These are phyloP conservation scores for Paragorgia papillata DNA, from an alignment of 92 coral and sea anemone genomes.

Conservation along the genomic window DNA sequence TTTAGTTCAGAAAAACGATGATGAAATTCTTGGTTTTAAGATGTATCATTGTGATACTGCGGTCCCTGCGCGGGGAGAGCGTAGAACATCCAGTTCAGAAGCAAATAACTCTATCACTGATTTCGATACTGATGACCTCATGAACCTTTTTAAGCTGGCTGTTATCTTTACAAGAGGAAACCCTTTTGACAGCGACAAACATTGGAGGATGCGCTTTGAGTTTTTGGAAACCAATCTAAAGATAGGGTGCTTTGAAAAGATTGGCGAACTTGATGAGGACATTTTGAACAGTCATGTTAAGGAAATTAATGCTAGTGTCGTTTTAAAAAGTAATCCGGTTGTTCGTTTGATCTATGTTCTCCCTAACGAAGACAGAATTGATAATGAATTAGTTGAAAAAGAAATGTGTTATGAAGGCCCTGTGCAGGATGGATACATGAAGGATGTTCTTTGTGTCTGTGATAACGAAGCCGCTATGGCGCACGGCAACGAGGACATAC, in stretches of 20 bases:
- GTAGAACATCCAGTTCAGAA: not conserved
- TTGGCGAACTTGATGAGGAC: conserved; percentile 27
- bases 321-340: not conserved
- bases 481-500: too few species aligned
- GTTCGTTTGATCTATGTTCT: conserved; percentile 29
- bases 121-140: not conserved
- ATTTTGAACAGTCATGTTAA: not conserved
- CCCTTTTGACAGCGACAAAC: conserved; percentile 20
- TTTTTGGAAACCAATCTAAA: conserved; percentile 19
- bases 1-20: not conserved
- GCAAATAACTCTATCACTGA: not conserved
- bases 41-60: not conserved
- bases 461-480: too few species aligned
- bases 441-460: too few species aligned
- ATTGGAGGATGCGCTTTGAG: conserved; percentile 22
- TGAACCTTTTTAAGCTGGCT: conserved; percentile 20
- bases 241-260: conserved; percentile 8
- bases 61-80: not conserved
- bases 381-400: not conserved
- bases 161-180: conserved; percentile 24
- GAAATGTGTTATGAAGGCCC: too few species aligned
- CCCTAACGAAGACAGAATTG: not conserved
- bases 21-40: not conserved
- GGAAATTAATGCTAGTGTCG: not conserved
- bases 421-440: too few species aligned